Conservation (phyloP, 2,888 invertebrate species). For the Meteorus cinctellus region DNA sequence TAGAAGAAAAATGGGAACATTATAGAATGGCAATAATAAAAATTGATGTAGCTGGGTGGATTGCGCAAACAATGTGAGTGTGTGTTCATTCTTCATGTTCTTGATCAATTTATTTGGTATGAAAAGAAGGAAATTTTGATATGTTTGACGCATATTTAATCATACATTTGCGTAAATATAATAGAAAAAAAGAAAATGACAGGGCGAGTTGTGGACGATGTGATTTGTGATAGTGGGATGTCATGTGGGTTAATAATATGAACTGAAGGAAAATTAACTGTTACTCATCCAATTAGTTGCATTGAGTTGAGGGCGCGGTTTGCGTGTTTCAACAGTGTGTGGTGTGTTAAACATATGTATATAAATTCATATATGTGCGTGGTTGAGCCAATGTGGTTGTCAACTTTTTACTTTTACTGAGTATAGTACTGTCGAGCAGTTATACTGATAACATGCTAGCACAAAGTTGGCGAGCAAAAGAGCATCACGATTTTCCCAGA, state of each 20-base stretch:
- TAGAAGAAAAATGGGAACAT: neutral
- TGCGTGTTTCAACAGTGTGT: neutral
- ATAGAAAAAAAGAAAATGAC: neutral
- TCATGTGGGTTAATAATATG: neutral
- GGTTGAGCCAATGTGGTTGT: neutral
- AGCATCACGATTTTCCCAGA: constrained; percentile 36
- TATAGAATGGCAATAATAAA: neutral
- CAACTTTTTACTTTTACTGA: constrained; percentile 17
- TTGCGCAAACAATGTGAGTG: neutral
- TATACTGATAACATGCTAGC: neutral
- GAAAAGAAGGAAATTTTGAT: neutral
- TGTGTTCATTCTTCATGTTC: neutral
- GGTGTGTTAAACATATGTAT: neutral
- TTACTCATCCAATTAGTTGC: neutral
- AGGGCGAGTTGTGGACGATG: no score
- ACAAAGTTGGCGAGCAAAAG: constrained; percentile 15
- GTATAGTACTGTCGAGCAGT: constrained; percentile 1
- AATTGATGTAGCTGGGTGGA: neutral
- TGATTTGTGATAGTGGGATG: no score
- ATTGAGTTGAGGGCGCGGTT: neutral
- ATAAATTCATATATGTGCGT: neutral
- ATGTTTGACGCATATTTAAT: no score
- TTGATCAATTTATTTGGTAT: neutral
- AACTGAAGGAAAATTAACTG: neutral
- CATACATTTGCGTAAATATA: neutral